Evolutionary conservation across 2,113 vertebrate genomes (phyloP), one percentile per base, ranked within the genome.

Genomic region (Poeciliopsis occidentalis): DNA sequence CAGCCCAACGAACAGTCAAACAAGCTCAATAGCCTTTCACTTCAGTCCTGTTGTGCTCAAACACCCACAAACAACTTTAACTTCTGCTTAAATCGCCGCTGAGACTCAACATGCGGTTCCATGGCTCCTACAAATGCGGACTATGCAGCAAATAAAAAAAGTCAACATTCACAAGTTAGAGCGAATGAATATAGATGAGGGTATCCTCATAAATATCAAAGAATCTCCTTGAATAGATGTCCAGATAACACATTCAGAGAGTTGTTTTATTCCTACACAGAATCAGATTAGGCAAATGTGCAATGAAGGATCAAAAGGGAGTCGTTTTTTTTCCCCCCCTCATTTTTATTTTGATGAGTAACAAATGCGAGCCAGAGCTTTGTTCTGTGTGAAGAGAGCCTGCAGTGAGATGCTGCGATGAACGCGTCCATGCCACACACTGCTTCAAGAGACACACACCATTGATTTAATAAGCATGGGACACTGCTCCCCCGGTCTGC

Each of bases 141-240:
- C 75, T 70, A 81, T 90, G 87, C 88, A 85, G 82, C 81, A 91
- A 85, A 86, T 87, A 57, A 57, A 67, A 31, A 76, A 82, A 80
- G 67, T 83, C 79, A 80, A 84, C 81, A 24, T 47, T 82, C 84
- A 86, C 80, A 92, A 88, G 81, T 94, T 93, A 44, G 13, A 51
- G 27, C 7, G n/a, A 63, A 89, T 94, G 86, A 88, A 94, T 92
- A 92, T 86, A 73, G 69, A 94, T 85, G 68, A 73, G 76, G 78
- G 37, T 22, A 8, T 76, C 66, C 86, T 93, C 92, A 94, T 94
- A 75, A 88, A 94, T 94, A 94, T 94, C 92, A 94, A 94, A 93
- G 91, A 78, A 27, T n/a, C 66, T 76, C 71, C 63, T 54, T 91
- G 84, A 93, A 93, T 89, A 83, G 88, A 84, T 61, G 82, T 76